Percentiles rank a stretch among this genome's conserved stretches.
Conservation (phyloP, 1,140 invertebrate species). For the Zaprionus gabonicus region DNA sequence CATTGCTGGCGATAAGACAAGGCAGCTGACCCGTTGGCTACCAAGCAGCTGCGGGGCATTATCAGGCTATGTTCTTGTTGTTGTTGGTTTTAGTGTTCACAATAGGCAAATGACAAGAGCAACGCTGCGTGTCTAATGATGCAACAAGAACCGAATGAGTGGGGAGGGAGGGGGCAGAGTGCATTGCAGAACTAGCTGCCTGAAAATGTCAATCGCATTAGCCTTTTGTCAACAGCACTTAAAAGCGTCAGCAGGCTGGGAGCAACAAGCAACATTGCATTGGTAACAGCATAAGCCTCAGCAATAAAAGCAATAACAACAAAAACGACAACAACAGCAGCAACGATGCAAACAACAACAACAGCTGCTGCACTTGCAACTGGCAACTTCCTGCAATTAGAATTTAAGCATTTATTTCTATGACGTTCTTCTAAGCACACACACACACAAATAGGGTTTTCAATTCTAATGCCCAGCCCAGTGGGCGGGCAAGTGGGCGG, state of each 20-base stretch:
- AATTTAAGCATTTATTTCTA: constrained; percentile 49
- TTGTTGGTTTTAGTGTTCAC: constrained; percentile 6
- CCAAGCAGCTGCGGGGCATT: constrained; percentile 4
- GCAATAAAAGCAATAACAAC: constrained; percentile 16
- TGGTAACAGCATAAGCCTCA: constrained; percentile 31
- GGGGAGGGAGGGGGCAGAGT: background rate
- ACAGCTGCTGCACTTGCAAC: constrained; percentile 14
- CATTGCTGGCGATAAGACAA: constrained; percentile 10
- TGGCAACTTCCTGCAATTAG: constrained; percentile 57
- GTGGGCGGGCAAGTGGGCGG: background rate
- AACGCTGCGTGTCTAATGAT: constrained; percentile 46
- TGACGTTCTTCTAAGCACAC: constrained; percentile 35
- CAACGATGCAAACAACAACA: background rate
- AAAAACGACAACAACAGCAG: background rate
- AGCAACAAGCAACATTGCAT: constrained; percentile 25
- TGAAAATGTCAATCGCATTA: constrained; percentile 56
- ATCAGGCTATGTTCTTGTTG: constrained; percentile 2
- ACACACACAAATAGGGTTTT: constrained; percentile 17
- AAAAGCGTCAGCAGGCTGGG: constrained; percentile 20
- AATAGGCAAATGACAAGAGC: constrained; percentile 31
- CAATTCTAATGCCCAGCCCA: constrained; percentile 50
- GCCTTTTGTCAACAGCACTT: constrained; percentile 47
- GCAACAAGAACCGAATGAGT: constrained; percentile 18
- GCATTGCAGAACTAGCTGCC: constrained; percentile 14
- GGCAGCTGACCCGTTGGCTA: constrained; percentile 2